Conservation (phyloP, 2,888 invertebrate genomes). For the Mimumesa dahlbomi region DNA sequence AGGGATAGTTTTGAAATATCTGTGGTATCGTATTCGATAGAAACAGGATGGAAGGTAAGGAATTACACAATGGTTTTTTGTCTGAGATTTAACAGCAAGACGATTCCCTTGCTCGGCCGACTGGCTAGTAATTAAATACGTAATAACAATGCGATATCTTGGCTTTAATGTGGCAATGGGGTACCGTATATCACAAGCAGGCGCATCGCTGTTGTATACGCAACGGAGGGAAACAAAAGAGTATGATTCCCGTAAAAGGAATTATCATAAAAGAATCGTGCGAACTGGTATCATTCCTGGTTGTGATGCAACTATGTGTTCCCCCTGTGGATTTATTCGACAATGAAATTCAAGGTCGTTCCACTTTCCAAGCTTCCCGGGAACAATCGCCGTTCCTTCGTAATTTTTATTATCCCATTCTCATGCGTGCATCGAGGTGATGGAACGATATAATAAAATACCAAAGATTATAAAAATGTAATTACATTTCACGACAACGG, state of each 20-base stretch:
- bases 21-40: no score
- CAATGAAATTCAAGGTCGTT: conserved; percentile 76
- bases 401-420: conserved; percentile 45
- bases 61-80: conserved; percentile 22
- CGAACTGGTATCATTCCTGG: conserved; percentile 41
- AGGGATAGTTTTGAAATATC: no score
- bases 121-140: conserved; percentile 16
- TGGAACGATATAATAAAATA: conserved; percentile 45
- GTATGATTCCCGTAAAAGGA: conserved; percentile 45
- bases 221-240: conserved; percentile 50
- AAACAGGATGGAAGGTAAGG: conserved; percentile 1
- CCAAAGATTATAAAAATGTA: conserved; percentile 8
- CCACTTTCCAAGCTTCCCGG: conserved; percentile 70
- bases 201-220: conserved; percentile 12
- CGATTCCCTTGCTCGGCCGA: conserved; percentile 45
- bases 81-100: conserved; percentile 16
- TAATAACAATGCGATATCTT: conserved; percentile 26
- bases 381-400: conserved; percentile 31
- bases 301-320: conserved; percentile 43
- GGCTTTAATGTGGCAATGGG: conserved; percentile 38
- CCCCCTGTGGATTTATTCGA: conserved; percentile 46
- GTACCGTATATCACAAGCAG: conserved; percentile 12
- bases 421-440: conserved; percentile 26
- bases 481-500: conserved; percentile 28
- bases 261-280: conserved; percentile 40